These are phyloP conservation scores for Chiroxiphia lanceolata DNA, from an alignment of 2,797 vertebrate genomes.

Conservation along the genomic window DNA sequence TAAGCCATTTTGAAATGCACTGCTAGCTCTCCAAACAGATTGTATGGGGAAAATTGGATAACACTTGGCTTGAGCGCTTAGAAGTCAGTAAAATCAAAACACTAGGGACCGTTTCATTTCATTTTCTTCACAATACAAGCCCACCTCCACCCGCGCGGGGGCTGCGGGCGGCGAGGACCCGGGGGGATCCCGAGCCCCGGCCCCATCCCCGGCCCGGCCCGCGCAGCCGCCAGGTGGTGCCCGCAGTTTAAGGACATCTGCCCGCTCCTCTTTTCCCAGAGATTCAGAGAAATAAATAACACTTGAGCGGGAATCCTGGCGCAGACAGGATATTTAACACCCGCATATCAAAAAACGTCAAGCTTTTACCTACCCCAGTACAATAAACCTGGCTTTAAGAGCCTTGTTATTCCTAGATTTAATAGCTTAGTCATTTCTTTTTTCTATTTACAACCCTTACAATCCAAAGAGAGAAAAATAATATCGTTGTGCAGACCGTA, in stretches of 20 bases:
- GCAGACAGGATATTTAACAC: conserved; percentile 65
- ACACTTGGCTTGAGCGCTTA: conserved; percentile 50
- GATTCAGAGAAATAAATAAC: conserved; percentile 42
- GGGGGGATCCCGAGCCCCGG: not conserved
- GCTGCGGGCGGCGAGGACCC: not conserved
- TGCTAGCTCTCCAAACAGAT: conserved; percentile 58
- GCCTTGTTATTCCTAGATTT: conserved; percentile 70
- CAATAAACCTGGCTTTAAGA: conserved; percentile 70
- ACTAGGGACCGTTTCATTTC: conserved; percentile 41
- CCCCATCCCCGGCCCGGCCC: not conserved
- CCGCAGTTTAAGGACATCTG: conserved; percentile 70
- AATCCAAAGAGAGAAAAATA: conserved; percentile 69
- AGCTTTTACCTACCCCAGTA: conserved; percentile 61
- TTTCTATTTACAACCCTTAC: conserved; percentile 66
- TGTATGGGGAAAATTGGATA: conserved; percentile 58
- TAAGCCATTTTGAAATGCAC: conserved; percentile 68
- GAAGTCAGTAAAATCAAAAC: conserved; percentile 55
- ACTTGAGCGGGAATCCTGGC: conserved; percentile 52
- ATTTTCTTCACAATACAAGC: conserved; percentile 16
- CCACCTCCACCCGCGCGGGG: not conserved
- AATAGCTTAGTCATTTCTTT: conserved; percentile 59
- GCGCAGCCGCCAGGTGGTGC: conserved; percentile 70
- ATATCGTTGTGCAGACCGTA: conserved; percentile 55
- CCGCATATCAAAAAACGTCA: conserved; percentile 56
- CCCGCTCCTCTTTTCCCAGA: not conserved